phyloP scores from a whole-genome alignment of 2,113 vertebrate genomes.

The Macheiramphus alcinus region DNA sequence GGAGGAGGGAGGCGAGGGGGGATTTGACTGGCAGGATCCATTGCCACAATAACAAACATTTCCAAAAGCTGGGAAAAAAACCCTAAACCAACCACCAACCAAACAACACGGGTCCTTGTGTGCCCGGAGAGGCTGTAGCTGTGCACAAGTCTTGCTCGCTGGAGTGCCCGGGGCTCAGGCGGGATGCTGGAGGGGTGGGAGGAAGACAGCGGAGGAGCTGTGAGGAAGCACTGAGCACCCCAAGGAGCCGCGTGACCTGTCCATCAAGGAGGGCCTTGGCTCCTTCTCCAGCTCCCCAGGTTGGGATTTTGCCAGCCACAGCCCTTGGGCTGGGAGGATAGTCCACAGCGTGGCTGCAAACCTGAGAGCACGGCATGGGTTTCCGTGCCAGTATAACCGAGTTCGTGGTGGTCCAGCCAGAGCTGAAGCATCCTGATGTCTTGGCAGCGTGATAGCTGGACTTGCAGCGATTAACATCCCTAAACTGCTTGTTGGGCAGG shows the following conservation, averaged over 20 bases:
- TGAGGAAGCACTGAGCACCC: background rate
- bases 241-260: background rate
- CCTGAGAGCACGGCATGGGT: accelerated
- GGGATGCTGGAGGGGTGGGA: accelerated
- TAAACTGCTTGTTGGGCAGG: background rate
- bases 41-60: background rate
- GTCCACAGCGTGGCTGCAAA: background rate
- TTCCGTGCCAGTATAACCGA: accelerated
- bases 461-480: accelerated
- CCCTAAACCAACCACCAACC: no score
- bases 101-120: accelerated
- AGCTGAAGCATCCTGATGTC: accelerated
- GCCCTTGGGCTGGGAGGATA: background rate
- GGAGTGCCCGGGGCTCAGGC: accelerated
- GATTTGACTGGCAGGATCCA: background rate
- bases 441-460: accelerated
- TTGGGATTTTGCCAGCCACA: background rate
- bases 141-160: accelerated
- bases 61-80: background rate
- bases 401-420: background rate
- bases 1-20: background rate
- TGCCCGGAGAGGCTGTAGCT: accelerated
- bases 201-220: background rate
- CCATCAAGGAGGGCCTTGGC: background rate
- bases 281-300: background rate